Evolutionary conservation across 2,797 vertebrate genomes (phyloP), one percentile per base, ranked within the genome.

Genomic region (Sebastes vulpes): DNA sequence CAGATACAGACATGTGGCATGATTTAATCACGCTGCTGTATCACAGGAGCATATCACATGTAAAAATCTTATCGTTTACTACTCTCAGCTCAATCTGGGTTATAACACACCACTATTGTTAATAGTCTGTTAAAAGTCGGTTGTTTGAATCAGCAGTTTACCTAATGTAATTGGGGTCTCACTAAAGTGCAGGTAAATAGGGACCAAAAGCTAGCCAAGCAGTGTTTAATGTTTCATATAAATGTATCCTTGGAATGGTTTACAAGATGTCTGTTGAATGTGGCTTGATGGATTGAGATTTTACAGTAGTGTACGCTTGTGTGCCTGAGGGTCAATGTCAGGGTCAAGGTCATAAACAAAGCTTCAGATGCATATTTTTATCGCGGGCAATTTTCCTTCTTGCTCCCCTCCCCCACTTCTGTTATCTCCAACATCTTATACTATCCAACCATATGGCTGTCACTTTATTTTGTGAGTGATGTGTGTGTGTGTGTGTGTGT

Each of bases 141-240:
- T 80, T 81, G 83, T 90, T 87, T 84, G 85, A 92, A 86, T 93
- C 93, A 90, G 85, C 87, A 69, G 75, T 89, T 90, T 89, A 79
- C 72, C 64, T 95, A 93, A 92, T 94, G 94, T 94, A 93, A 95
- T 93, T 94, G 89, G 90, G 92, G 90, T 93, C 85, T 84, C 66
- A 54, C 9, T 77, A 66, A 85, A 89, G 84, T 86, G 90, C 83
- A 88, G 82, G 88, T 94, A 93, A 94, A 94, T 85, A 84, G 75
- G 35, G 80, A 84, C n/a, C 75, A 56, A 72, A 79, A 74, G 80
- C 76, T 76, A 84, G 65, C 67, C 73, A 77, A 79, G 89, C 86
- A 75, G 87, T 72, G 73, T 92, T 95, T 94, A 90, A 93, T 89
- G 88, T 82, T 90, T 81, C 82, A 89, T 84, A 91, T 92, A 93